Base-by-base conservation (phyloP, 2,113 vertebrate species). In the Pluvialis apricaria region DNA sequence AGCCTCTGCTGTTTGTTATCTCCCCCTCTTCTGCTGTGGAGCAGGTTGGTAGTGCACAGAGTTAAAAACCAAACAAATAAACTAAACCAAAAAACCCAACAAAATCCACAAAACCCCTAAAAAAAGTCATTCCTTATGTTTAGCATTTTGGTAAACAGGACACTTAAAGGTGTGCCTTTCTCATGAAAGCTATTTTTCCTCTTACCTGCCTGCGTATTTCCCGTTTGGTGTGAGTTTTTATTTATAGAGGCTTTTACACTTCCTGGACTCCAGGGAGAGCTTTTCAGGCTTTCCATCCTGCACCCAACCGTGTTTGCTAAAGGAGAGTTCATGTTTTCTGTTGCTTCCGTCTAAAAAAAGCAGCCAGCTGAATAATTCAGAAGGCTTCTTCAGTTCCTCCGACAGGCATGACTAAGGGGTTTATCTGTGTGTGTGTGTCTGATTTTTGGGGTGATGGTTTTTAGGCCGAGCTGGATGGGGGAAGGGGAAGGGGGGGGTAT, bases 361-460 rank as follows among this genome's bases (percentile, higher is more conserved):
- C 77, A 91, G 77, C 55, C 25, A 6, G 6, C 40, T 94, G 90
- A 97, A 94, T 94, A 91, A 95, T 96, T 89, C 16, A 93, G 73
- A 22, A 65, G 86, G 44, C 69, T 34, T 20, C 26, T n/a, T 13
- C 10, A 20, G 60, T 6, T 44, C 77, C 10, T 54, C 55, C 13
- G 78, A 3, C 0, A 0, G 38, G 61, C 31, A 17, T 91, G 95
- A 58, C 90, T 84, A 81, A 84, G 87, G 34, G 57, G 29, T 65
- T 42, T 20, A 14, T 47, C 36, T 14, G 51, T 6, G 9, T 14
- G 51, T 6, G 9, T 9, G 31, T 77, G 10, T 38, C 28, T 51
- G n/a, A 16, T 86, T 69, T 19, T 24, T 28, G 40, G 65, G 51
- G 22, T 29, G 44, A 4, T 22, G 31, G 9, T 78, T 91, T 54